Evolutionary conservation across 2,113 vertebrate species (phyloP), one percentile per base, ranked within the genome.

Genomic region (Rhinolophus sinicus): DNA sequence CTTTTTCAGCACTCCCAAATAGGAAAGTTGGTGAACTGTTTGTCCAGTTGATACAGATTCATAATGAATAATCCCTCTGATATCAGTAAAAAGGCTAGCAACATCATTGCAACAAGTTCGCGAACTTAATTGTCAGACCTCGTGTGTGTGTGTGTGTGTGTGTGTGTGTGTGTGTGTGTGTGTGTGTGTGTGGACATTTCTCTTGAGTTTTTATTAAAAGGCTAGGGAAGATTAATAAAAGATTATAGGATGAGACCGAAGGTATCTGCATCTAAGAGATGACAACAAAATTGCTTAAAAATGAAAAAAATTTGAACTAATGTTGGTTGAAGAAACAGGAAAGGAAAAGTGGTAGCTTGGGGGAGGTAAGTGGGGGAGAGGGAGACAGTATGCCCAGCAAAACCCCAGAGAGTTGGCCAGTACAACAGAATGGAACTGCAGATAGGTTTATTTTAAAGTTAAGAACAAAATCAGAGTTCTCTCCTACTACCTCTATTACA

Each of bases 151-250:
- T 44, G 40, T 44, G 40, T 44, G 40, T 44, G 40, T 44, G 40
- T 44, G 40, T 44, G 40, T 44, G 40, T 44, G 40, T 44, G 6
- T 44, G 40, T 7, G 40, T 44, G 40, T 7, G 40, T 7, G 40
- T 6, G 40, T 7, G 40, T 7, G 40, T 12, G 12, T 12, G 12
- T 12, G 11, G 47, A 54, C 54, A 26, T 65, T 40, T 52, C 76
- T 77, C 38, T 89, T 92, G 22, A 26, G 3, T 35, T 92, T 72
- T 93, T 85, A 76, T 76, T 81, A 19, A 81, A 65, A 88, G 50
- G 16, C 33, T 65, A 44, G 22, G 76, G 92, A 47, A 70, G 28
- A 35, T 47, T 60, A 77, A 69, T 62, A 58, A 88, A 88, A 54
- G 21, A 11, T 12, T 30, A 30, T 58, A 60, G 50, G 62, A 30